Conservation (phyloP, 2,113 vertebrate species). For the Urocolius indicus region DNA sequence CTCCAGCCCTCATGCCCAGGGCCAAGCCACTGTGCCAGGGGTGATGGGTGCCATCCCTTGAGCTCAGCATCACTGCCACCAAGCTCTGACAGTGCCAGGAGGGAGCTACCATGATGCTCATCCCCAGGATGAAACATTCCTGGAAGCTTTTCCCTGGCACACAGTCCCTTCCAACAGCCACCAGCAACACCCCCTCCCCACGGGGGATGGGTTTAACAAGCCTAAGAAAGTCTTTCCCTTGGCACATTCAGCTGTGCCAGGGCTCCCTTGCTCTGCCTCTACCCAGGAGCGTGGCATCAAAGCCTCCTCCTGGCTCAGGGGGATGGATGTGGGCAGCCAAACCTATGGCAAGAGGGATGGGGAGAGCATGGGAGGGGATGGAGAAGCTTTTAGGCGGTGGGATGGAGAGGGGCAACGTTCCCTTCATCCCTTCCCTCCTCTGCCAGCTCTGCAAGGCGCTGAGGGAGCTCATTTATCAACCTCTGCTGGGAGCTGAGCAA, state of each 20-base stretch:
- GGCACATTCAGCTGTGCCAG: neutral
- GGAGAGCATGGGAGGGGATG: neutral
- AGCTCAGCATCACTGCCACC: neutral
- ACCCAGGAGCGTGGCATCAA: neutral
- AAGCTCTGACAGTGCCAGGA: no score
- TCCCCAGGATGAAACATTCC: neutral
- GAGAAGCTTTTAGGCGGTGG: neutral
- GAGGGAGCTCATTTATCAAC: slow-evolving; percentile 13
- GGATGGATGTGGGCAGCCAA: no score
- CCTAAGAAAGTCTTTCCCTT: no score
- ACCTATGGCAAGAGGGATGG: neutral
- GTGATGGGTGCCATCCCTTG: no score
- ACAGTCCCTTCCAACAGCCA: neutral
- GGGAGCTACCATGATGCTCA: neutral
- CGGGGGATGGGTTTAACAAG: no score
- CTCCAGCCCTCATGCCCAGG: accelerated
- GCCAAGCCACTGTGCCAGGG: no score
- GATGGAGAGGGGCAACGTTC: neutral
- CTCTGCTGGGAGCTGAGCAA: slow-evolving; percentile 35
- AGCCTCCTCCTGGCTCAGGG: accelerated
- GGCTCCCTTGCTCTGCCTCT: neutral
- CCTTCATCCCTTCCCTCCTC: neutral
- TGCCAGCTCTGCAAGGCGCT: neutral
- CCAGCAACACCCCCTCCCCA: no score
- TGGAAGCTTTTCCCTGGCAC: neutral